Evolutionary conservation across 2,113 vertebrate species (phyloP), one percentile per base, ranked within the genome.

Genomic region (Phoxinus phoxinus): DNA sequence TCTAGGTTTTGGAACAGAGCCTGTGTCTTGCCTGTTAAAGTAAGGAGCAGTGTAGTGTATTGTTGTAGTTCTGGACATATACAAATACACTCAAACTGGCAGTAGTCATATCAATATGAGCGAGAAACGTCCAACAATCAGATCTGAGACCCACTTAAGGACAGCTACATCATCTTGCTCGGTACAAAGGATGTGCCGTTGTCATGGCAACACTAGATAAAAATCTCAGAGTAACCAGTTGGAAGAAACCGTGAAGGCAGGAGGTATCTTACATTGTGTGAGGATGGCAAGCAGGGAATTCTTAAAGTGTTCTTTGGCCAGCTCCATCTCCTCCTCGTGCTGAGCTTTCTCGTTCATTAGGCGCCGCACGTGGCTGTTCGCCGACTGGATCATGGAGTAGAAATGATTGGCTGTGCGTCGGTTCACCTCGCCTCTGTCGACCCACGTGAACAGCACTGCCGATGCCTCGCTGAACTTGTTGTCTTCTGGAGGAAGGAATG

Each of bases 311-410:
- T 97, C 96, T 93, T 96, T 96, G 90, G 96, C 96, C 74, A 95
- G 94, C 67, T 97, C 96, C 96, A 97, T 95, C 44, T 96, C 95
- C 27, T 97, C 95, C 85, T 97, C 96, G 0, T 97, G 96, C 61
- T 94, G 93, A 0, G 95, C 96, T 85, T 96, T 97, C n/a, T 97
- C 96, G 0, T 94, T 96, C 95, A 96, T 96, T 56, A 97, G 94
- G 25, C 96, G 93, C 59, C 96, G 95, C 86, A 97, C 94, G 0
- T 97, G 96, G 91, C 96, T 97, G 88, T 97, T 97, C 86, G 96
- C 96, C 0, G 96, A 96, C 92, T 97, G 96, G 53, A 97, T 95
- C 96, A 97, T 97, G 1, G 96, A 96, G n/a, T 97, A 97, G 90
- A 97, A 97, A 53, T 97, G 96, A 90, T 97, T 97, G 23, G 96